Percentiles rank a stretch among this genome's conserved stretches.
These are phyloP conservation scores for Hypomecis punctinalis DNA, from an alignment of 2,888 invertebrate genomes.

Conservation along the genomic window DNA sequence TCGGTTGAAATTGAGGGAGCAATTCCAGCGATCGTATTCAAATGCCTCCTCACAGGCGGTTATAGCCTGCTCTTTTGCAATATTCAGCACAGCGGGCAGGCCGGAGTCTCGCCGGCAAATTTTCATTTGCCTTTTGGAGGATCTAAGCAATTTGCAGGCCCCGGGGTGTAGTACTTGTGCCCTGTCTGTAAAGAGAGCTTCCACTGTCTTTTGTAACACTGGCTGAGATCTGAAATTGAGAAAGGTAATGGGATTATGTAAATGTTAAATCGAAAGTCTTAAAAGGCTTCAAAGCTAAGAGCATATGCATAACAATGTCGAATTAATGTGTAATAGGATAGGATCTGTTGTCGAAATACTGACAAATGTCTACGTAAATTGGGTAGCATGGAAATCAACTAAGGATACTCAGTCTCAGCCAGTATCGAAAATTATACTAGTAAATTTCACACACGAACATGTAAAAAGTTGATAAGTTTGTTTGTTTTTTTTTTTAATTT, in stretches of 20 bases:
- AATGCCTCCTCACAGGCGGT: slow-evolving; percentile 87
- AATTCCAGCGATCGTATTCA: slow-evolving; percentile 89
- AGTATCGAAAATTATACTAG: too few species aligned
- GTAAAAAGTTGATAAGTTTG: too few species aligned
- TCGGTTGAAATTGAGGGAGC: slow-evolving; percentile 85
- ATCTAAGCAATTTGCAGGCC: slow-evolving; percentile 84
- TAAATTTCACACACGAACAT: too few species aligned
- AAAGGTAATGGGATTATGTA: slow-evolving; percentile 26
- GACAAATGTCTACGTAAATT: too few species aligned
- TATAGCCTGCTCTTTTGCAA: slow-evolving; percentile 86
- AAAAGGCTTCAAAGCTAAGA: slow-evolving; percentile 5
- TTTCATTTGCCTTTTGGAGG: slow-evolving; percentile 86
- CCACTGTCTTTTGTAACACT: slow-evolving; percentile 71
- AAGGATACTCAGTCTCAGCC: too few species aligned
- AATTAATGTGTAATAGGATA: slow-evolving; percentile 1
- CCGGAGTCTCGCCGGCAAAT: slow-evolving; percentile 86
- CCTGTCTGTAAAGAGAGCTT: slow-evolving; percentile 70
- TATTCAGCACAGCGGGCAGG: slow-evolving; percentile 78
- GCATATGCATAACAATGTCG: slow-evolving; percentile 20
- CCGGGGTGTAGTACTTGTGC: slow-evolving; percentile 70
- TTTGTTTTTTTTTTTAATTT: too few species aligned
- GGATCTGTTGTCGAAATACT: too few species aligned
- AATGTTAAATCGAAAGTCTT: slow-evolving; percentile 11
- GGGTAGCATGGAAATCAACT: too few species aligned
- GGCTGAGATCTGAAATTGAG: slow-evolving; percentile 69